Evolutionary conservation across 2,797 vertebrate genomes (phyloP).

Genomic region (Siniperca obscura): DNA sequence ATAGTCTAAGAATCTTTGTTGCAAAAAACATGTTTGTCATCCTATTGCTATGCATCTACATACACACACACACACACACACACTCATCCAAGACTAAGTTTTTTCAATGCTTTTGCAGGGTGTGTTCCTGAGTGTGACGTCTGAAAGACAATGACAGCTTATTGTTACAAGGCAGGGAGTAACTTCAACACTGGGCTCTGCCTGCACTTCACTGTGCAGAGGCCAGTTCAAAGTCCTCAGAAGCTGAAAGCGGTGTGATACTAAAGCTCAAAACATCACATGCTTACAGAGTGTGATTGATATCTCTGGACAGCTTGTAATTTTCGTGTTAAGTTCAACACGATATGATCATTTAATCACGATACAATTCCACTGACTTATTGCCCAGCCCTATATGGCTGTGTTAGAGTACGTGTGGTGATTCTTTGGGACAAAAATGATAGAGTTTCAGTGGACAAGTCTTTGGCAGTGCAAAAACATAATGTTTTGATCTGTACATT

Average conservation of each 20-base stretch:
- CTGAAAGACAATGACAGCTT: conserved; percentile 76
- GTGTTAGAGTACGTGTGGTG: not conserved
- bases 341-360: not conserved
- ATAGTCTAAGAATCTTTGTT: conserved; percentile 31
- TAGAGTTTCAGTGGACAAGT: not conserved
- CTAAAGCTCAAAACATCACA: not conserved
- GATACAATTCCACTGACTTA: not conserved
- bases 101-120: conserved; percentile 72
- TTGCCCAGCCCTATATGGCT: not conserved
- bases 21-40: conserved; percentile 39
- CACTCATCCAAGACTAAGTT: conserved; percentile 45
- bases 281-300: not conserved
- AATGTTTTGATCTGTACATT: not conserved
- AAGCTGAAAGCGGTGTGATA: not conserved
- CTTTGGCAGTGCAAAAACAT: not conserved
- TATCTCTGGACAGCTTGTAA: not conserved
- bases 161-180: conserved; percentile 77
- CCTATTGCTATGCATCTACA: conserved; percentile 16
- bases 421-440: not conserved
- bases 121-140: conserved; percentile 74
- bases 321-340: not conserved
- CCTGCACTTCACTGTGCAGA: conserved; percentile 9
- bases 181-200: conserved; percentile 33
- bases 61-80: conserved; percentile 4
- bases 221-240: conserved; percentile 27